Evolutionary conservation across 37 sponge, comb jelly and placozoan genomes (phyloP), one percentile per base, ranked within the genome.

Genomic region (Chondrosia reniformis): DNA sequence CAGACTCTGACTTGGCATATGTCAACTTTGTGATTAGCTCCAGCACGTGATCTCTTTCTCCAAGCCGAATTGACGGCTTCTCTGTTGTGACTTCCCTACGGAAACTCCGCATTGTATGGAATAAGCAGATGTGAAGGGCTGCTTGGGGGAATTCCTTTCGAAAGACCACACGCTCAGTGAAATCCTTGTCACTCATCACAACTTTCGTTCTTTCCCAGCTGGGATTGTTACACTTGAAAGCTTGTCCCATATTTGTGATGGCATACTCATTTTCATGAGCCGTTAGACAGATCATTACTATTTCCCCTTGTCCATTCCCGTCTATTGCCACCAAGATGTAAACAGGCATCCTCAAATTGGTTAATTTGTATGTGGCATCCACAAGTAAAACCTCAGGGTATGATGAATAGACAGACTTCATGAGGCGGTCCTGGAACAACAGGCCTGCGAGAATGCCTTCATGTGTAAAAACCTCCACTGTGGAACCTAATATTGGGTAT

Each of bases 1-100:
- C 84, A 8, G 52, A 59, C 76, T 49, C 76, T 61, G 79, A 73
- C 8, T 55, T 33, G 0, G 83, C 63, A 73, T 89, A 85, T 1
- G 76, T 75, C 83, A 89, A 34, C 44, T 85, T 85, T 33, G 76
- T 74, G 6, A 91, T 6, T 0, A 83, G 22, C 71, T 91, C 86
- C 45, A 90, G 33, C 0, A 33, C 7, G 19, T 10, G 7, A 41
- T 21, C 15, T 46, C 80, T 42, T 12, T 79, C 54, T 3, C 52
- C 67, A 28, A 7, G 67, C 17, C 32, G 45, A 9, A 79, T 40
- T 1, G 54, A 67, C 21, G 66, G 66, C 49, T 79, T 79, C 17
- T 79, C 54, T 34, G 67, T 42, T 2, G 80, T 32, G 8, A 79
- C 55, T 79, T 79, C 80, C 6, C 80, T 66, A 1, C 69, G 1